Evolutionary conservation across 2,113 vertebrate species (phyloP), one percentile per base, ranked within the genome.

Genomic region (Entosphenus tridentatus): DNA sequence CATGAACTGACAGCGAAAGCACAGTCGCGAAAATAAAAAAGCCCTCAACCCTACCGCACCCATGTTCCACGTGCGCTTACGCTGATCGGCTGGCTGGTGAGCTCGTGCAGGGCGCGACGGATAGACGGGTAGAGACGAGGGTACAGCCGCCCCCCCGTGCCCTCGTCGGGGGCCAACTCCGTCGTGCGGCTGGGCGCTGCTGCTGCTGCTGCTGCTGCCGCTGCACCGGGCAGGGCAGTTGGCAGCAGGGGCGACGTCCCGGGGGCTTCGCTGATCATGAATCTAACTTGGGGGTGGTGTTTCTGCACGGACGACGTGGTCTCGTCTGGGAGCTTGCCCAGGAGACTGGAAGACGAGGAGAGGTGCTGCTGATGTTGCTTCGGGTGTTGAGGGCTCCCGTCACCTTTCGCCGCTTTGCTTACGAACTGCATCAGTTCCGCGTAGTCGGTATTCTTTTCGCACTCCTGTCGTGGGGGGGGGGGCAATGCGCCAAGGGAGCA

Each of bases 121-220:
- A 83, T 80, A 54, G 81, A 83, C 17, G 78, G 79, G 62, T 71
- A 75, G 11, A 82, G 74, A 13, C 70, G 75, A n/a, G 78, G 77
- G 14, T 77, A 71, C 5, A 71, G 71, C 70, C 1, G 59, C 2
- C 68, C 72, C 56, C 68, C 70, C 67, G 18, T 70, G 67, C 2
- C 12, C 7, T 57, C 67, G 16, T 71, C 55, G 54, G 59, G 68
- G 16, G 69, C 57, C 65, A 18, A 11, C 62, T n/a, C 65, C 57
- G 17, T 16, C 8, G 70, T 17, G 1, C 57, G 70, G 70, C 74
- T 72, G 10, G 55, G 12, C 11, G 21, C 14, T 18, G 21, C 13
- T 8, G 14, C 57, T 18, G 21, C 13, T 8, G 14, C 57, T 39
- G 71, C 72, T 8, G 71, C 71, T 14, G 2, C 57, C 12, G 71